phyloP scores from a whole-genome alignment of 2,888 invertebrate genomes.

The Diaperis boleti region DNA sequence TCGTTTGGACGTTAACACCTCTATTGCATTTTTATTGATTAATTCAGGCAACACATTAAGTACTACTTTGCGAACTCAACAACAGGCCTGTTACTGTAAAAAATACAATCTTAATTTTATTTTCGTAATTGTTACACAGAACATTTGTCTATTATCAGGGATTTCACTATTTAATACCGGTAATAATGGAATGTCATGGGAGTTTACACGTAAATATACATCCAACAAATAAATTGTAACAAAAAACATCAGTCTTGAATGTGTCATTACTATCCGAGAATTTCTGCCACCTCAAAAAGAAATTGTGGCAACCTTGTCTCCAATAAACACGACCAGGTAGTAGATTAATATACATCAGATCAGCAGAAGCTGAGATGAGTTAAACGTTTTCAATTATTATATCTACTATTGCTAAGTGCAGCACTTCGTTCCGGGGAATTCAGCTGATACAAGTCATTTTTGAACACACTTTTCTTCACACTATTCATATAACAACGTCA shows the following conservation, averaged over 20 bases:
- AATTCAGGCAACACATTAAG: no score
- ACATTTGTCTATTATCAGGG: slow-evolving; percentile 17
- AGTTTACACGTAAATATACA: slow-evolving; percentile 36
- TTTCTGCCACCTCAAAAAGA: slow-evolving; percentile 10
- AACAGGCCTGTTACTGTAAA: no score
- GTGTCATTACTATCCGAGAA: slow-evolving; percentile 44
- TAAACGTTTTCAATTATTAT: slow-evolving; percentile 17
- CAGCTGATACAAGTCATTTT: slow-evolving; percentile 31
- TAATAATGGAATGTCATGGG: slow-evolving; percentile 43
- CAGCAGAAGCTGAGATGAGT: slow-evolving; percentile 36
- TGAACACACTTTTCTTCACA: slow-evolving; percentile 24
- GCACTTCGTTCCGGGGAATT: slow-evolving; percentile 36
- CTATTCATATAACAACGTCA: slow-evolving; percentile 13
- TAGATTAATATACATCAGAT: slow-evolving; percentile 36
- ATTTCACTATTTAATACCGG: slow-evolving; percentile 33
- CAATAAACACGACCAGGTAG: slow-evolving; percentile 28
- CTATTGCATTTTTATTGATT: slow-evolving; percentile 20
- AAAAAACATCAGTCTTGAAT: slow-evolving; percentile 53
- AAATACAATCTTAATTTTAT: slow-evolving; percentile 21
- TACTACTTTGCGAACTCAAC: no score
- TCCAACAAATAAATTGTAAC: slow-evolving; percentile 41
- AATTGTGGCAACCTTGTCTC: slow-evolving; percentile 10
- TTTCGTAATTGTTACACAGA: slow-evolving; percentile 10
- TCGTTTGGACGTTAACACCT: slow-evolving; percentile 26
- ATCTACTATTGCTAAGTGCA: slow-evolving; percentile 49